These are phyloP conservation scores for Clarias macrocephalus DNA, from an alignment of 2,113 vertebrate genomes.

Conservation along the genomic window DNA sequence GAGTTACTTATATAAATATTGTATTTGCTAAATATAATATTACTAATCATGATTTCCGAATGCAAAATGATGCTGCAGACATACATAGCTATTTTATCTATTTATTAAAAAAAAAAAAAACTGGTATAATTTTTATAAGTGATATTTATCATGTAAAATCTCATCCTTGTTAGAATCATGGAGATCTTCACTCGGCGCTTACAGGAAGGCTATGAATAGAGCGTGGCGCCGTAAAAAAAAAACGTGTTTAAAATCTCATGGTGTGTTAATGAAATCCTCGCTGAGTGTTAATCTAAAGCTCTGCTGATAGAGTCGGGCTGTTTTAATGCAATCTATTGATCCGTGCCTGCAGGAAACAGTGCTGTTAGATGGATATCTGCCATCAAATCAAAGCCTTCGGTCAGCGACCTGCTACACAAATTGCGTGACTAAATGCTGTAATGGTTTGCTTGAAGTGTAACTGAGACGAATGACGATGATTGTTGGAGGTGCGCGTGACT, in stretches of 20 bases:
- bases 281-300: constrained; percentile 48
- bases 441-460: constrained; percentile 67
- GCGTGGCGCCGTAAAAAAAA: not conserved
- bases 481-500: constrained; percentile 40
- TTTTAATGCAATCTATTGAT: constrained; percentile 58
- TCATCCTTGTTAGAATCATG: not conserved
- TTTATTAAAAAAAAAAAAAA: not conserved
- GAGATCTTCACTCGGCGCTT: not conserved
- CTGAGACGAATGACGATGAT: constrained; percentile 71
- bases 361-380: constrained; percentile 50
- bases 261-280: constrained; percentile 22
- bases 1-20: not conserved
- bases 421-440: constrained; percentile 60
- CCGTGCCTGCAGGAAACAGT: constrained; percentile 52
- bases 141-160: not conserved
- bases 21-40: not conserved
- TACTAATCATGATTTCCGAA: not conserved
- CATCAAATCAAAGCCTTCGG: constrained; percentile 59
- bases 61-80: not conserved
- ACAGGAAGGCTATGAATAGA: not conserved
- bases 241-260: not conserved
- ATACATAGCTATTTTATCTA: not conserved
- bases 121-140: not conserved
- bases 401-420: constrained; percentile 46
- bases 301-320: constrained; percentile 34